Conservation (phyloP, 2,888 invertebrate genomes). For the Ligdia adustata region DNA sequence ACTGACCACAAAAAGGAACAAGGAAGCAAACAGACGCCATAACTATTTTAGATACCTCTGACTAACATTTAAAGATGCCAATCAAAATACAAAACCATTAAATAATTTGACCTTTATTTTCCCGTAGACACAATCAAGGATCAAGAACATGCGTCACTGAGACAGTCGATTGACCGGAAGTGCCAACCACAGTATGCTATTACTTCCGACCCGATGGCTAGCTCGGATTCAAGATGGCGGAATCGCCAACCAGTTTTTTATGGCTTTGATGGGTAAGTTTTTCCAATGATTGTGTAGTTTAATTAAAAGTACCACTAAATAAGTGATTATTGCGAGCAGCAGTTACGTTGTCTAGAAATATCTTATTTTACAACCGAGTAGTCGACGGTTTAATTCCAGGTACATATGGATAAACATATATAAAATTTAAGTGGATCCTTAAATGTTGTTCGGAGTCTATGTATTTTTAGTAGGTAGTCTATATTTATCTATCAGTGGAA, state of each 20-base stretch:
- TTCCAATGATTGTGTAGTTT: background rate
- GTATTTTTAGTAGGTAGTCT: too few relatives aligned
- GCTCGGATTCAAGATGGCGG: constrained; percentile 66
- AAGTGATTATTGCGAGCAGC: too few relatives aligned
- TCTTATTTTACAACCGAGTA: too few relatives aligned
- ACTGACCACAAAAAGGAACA: constrained; percentile 9
- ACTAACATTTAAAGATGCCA: background rate
- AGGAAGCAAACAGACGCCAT: constrained; percentile 11
- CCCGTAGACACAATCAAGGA: constrained; percentile 32
- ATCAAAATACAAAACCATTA: constrained; percentile 7
- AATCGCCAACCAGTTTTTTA: constrained; percentile 69
- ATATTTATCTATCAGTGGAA: too few relatives aligned
- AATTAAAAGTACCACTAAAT: too few relatives aligned
- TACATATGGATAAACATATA: too few relatives aligned
- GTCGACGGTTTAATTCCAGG: too few relatives aligned
- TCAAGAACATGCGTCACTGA: constrained; percentile 48
- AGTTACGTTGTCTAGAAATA: too few relatives aligned
- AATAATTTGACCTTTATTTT: constrained; percentile 22
- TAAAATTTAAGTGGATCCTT: too few relatives aligned
- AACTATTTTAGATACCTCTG: background rate
- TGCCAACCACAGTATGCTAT: constrained; percentile 57
- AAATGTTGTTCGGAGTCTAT: too few relatives aligned
- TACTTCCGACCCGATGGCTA: constrained; percentile 65
- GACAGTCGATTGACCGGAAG: constrained; percentile 38
- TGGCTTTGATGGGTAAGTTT: constrained; percentile 75